A percentile compares a stretch with the other conserved stretches of the same genome.
These are phyloP conservation scores for Moxostoma hubbsi DNA, from an alignment of 2,797 vertebrate species.

Conservation along the genomic window DNA sequence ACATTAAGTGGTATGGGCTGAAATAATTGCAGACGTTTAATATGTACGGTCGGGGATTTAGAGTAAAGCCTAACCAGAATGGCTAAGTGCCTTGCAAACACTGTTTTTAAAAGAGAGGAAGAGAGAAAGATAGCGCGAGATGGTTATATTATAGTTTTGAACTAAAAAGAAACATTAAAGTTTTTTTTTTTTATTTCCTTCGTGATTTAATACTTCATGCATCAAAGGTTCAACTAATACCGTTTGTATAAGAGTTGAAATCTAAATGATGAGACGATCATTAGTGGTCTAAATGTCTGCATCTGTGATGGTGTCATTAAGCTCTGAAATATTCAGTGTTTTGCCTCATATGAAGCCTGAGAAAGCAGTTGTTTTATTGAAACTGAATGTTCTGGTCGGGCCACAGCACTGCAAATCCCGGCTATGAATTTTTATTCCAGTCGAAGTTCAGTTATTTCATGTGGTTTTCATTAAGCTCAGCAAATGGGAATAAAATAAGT, in stretches of 20 bases:
- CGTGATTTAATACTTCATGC: conserved; percentile 8
- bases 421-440: conserved; percentile 50
- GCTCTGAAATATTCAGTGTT: conserved; percentile 18
- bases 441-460: conserved; percentile 40
- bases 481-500: conserved; percentile 48
- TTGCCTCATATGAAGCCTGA: conserved; percentile 35
- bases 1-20: not conserved
- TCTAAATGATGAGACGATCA: conserved; percentile 11
- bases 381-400: conserved; percentile 23
- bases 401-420: conserved; percentile 57
- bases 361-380: conserved; percentile 46
- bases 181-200: conserved; percentile 5
- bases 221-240: conserved; percentile 13
- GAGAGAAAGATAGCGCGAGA: not conserved
- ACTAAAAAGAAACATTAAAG: not conserved
- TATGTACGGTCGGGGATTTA: not conserved
- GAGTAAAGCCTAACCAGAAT: not conserved
- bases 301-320: conserved; percentile 44
- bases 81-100: not conserved
- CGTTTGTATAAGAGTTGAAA: not conserved
- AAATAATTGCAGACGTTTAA: not conserved
- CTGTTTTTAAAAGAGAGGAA: not conserved
- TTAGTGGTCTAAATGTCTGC: conserved; percentile 21
- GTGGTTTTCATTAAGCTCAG: conserved; percentile 50
- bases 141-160: not conserved